Base-by-base conservation (phyloP, 2,888 invertebrate genomes). In the Oscheius onirici region DNA sequence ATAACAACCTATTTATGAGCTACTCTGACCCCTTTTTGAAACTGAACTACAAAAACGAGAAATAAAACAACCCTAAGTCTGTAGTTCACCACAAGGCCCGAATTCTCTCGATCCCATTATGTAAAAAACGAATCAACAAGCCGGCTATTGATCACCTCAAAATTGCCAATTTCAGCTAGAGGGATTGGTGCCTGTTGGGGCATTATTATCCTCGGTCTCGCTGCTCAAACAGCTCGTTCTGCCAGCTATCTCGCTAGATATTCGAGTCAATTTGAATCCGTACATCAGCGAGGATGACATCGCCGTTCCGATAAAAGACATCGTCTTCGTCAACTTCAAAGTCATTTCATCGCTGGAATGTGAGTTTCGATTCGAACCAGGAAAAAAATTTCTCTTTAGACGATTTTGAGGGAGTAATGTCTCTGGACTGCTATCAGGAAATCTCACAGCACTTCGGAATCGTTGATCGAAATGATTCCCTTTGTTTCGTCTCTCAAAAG, bases 191-290 rank as follows among this genome's bases (percentile, higher is more conserved):
- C 86, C 86, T 1, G 83, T 86, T 17, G 86, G 86, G 1, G 80
- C 86, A 0, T 75, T 86, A 11, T 76, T 86, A 6, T 83, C 86
- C 0, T 84, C 84, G 0, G 86, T 87, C 1, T 76, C 85, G 8
- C 80, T 87, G 6, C 76, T 86, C 46, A 86, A 86, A 72, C 86
- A 86, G 70, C 74, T 86, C 13, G 85, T 86, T 8, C 76, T 86
- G 8, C 86, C 86, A 8, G 80, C 82, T 2, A 79, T 86, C 44
- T 82, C 84, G 54, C 75, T 86, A 84, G 86, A 80, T 46, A 74
- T 83, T 20, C 43, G 58, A 0, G 82, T 86, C 24, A 84, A 83
- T 66, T 79, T 74, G 8, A 73, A 69, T 17, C 78, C 77, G 10
- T 83, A 83, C 68, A 74, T 80, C 6, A 83, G 79, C 57, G 81